Percentiles rank a stretch among this genome's conserved stretches.
Evolutionary conservation across 92 coral and sea anemone genomes (phyloP).

Genomic region (Epizoanthus scotinus): DNA sequence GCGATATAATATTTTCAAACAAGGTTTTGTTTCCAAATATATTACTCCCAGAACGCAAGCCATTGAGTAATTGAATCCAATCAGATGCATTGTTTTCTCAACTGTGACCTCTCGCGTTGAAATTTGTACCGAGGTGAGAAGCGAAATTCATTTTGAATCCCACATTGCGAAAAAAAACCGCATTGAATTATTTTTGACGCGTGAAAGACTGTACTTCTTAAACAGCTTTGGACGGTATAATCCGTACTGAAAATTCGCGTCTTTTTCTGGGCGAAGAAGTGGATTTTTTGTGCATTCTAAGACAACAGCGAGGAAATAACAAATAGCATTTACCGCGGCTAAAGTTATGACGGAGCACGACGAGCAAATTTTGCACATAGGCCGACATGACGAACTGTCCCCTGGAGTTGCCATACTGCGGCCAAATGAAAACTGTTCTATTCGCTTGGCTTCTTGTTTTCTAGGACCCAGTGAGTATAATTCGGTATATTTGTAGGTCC

Average conservation of each 20-base stretch:
- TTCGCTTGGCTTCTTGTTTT: constrained; percentile 29
- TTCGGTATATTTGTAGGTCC: neutral
- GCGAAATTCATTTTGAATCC: neutral
- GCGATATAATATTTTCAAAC: constrained; percentile 6
- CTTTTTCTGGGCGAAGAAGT: neutral
- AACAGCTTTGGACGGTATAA: neutral
- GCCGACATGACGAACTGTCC: constrained; percentile 14
- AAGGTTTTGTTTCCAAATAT: constrained; percentile 3
- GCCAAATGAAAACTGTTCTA: constrained; percentile 30
- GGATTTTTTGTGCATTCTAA: neutral
- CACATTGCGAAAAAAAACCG: neutral
- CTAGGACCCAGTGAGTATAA: constrained; percentile 28
- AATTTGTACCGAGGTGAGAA: constrained; percentile 5
- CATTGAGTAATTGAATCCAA: constrained; percentile 16
- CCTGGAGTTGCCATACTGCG: constrained; percentile 23
- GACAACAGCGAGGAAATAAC: neutral
- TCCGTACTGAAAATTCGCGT: neutral
- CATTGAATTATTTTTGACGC: neutral
- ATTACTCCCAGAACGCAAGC: neutral
- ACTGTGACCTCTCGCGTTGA: constrained; percentile 5
- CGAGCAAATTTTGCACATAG: constrained; percentile 24
- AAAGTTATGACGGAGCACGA: neutral
- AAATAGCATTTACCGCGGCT: neutral
- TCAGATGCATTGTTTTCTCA: neutral
- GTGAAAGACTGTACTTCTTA: too few species aligned